Evolutionary conservation across 2,797 vertebrate species (phyloP), one percentile per base, ranked within the genome.

Genomic region (Anguilla anguilla): DNA sequence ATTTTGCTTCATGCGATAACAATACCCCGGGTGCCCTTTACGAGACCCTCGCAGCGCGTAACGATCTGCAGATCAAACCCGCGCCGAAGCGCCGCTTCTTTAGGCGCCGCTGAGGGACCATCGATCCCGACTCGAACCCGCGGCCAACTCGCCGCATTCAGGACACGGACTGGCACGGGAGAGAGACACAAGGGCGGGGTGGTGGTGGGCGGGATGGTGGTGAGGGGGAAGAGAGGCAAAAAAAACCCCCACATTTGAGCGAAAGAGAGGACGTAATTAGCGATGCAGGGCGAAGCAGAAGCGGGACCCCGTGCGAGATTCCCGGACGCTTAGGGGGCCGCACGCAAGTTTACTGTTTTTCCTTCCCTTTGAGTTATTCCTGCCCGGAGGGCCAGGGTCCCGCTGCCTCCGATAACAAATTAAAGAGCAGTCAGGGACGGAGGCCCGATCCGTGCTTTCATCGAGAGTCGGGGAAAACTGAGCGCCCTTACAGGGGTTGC

Each of bases 1-100:
- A 92, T 89, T 91, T 87, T 64, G 69, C 86, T 82, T 89, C 51
- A 51, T 88, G 84, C 89, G 46, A 90, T 90, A 85, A 88, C 85
- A 35, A 91, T 86, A 84, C 90, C 86, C 83, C 89, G 86, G 43
- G 88, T 53, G n/a, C 85, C 88, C 49, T 90, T 81, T 88, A 84
- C 25, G 88, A 89, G 69, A 88, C 35, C 61, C 84, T 85, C 84
- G 69, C 83, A 74, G 46, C 46, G 53, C 64, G 82, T 87, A 89
- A 89, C 85, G 84, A 87, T 88, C 81, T 17, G 1, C 43, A 85
- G 88, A 89, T 92, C 86, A 91, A 86, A 69, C 89, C 83, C 35
- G 31, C 79, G 87, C 79, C 88, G 28, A 85, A 90, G 88, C 57
- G 88, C n/a, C 64, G 85, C 39, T 89, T 89, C 86, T 90, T 89